Percentiles rank a stretch among this genome's conserved stretches.
phyloP scores from a whole-genome alignment of 1,140 invertebrate genomes.

The Teleogryllus occipitalis region DNA sequence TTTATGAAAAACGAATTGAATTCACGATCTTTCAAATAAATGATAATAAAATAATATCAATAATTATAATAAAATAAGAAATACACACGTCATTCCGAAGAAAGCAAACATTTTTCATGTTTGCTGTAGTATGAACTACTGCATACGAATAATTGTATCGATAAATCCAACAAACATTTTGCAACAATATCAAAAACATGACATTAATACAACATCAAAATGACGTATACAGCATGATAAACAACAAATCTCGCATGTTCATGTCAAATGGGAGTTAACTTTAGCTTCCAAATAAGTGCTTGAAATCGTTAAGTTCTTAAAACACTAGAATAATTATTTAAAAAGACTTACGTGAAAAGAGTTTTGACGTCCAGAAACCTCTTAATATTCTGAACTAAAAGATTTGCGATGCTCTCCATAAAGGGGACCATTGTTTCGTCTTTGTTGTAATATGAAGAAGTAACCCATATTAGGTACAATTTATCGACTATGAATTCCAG shows the following conservation, averaged over 20 bases:
- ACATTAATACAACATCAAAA: not conserved
- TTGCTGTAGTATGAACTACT: too few species aligned
- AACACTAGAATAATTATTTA: not conserved
- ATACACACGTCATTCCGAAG: too few species aligned
- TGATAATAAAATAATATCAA: too few species aligned
- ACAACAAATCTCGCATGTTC: not conserved
- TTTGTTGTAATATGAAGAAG: slow-evolving; percentile 62
- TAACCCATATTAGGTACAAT: slow-evolving; percentile 73
- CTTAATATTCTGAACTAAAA: slow-evolving; percentile 64
- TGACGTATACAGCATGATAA: not conserved
- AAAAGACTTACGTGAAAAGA: slow-evolving; percentile 53
- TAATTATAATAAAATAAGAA: too few species aligned
- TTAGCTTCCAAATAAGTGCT: not conserved
- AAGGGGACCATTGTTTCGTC: slow-evolving; percentile 69
- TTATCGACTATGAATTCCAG: slow-evolving; percentile 72
- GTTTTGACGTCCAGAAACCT: slow-evolving; percentile 58
- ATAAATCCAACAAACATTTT: too few species aligned
- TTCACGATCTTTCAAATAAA: too few species aligned
- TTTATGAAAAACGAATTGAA: too few species aligned
- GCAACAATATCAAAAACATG: too few species aligned
- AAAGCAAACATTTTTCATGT: too few species aligned
- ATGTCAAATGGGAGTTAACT: not conserved
- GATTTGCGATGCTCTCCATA: slow-evolving; percentile 70
- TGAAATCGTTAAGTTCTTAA: not conserved
- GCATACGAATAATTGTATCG: too few species aligned